Percentiles rank a stretch among this genome's conserved stretches.
These are phyloP conservation scores for Chaetodon trifasciatus DNA, from an alignment of 2,797 vertebrate species.

Conservation along the genomic window DNA sequence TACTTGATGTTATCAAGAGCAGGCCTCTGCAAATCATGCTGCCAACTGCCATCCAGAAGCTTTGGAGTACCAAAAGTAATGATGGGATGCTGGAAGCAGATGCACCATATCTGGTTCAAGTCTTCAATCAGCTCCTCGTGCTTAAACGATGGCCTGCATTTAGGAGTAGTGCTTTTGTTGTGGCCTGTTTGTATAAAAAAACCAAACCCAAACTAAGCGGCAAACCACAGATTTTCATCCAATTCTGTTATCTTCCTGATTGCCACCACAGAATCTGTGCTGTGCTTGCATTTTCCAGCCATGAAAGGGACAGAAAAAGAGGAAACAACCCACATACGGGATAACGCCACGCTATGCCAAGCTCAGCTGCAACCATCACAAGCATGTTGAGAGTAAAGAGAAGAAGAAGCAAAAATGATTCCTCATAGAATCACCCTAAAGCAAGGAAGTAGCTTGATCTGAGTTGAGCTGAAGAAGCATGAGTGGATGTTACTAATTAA, in stretches of 20 bases:
- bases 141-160: background rate
- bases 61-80: background rate
- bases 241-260: background rate
- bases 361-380: background rate
- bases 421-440: background rate
- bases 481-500: conserved; percentile 16
- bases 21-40: background rate
- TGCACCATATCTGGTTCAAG: background rate
- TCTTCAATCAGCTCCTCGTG: conserved; percentile 13
- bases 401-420: background rate
- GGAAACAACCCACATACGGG: conserved; percentile 22
- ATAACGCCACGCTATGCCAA: background rate
- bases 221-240: background rate
- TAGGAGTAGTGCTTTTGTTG: background rate
- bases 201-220: background rate
- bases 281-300: background rate
- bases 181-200: background rate
- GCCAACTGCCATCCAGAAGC: background rate
- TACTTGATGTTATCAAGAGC: background rate
- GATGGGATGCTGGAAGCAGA: conserved; percentile 16
- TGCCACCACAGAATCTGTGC: background rate
- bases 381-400: background rate
- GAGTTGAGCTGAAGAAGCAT: conserved; percentile 3
- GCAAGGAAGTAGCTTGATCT: background rate
- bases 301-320: background rate